Percentiles rank a stretch among this genome's conserved stretches.
Evolutionary conservation across 92 coral and sea anemone genomes (phyloP).

Genomic region (Virgularia gustaviana): DNA sequence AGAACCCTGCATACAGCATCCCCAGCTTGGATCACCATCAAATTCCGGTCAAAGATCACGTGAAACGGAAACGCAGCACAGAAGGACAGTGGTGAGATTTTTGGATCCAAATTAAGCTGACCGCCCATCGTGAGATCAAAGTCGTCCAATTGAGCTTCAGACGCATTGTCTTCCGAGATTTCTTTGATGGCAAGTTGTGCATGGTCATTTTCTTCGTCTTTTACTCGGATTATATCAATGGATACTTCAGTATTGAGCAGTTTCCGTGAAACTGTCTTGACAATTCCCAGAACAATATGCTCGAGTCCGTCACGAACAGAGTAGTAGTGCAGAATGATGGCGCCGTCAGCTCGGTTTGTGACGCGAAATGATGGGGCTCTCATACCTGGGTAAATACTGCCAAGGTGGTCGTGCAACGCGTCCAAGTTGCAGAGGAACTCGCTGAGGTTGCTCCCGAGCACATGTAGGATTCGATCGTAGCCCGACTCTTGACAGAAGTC

Average conservation of each 20-base stretch:
- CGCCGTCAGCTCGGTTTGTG: conserved; percentile 79
- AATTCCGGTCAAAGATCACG: conserved; percentile 66
- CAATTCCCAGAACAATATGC: conserved; percentile 77
- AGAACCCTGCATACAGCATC: conserved; percentile 69
- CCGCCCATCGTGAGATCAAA: conserved; percentile 42
- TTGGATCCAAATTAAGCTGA: conserved; percentile 56
- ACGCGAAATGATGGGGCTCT: conserved; percentile 88
- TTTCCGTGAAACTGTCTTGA: conserved; percentile 75
- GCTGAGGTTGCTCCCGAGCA: conserved; percentile 74
- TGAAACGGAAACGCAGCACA: conserved; percentile 80
- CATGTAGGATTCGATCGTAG: conserved; percentile 77
- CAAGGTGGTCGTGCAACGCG: conserved; percentile 81
- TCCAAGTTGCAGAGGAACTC: conserved; percentile 82
- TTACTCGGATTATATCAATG: conserved; percentile 11
- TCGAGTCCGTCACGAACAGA: conserved; percentile 81
- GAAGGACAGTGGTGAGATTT: conserved; percentile 80
- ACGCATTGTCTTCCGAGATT: conserved; percentile 43
- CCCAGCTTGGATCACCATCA: conserved; percentile 69
- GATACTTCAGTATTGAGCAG: conserved; percentile 73
- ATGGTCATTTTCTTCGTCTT: conserved; percentile 58
- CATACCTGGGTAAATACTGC: conserved; percentile 79
- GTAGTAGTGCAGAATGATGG: conserved; percentile 78
- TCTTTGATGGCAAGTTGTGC: conserved; percentile 71
- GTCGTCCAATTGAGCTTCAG: conserved; percentile 50
- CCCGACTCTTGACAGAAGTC: conserved; percentile 87